Percentiles rank a stretch among this genome's conserved stretches.
Conservation (phyloP, 2,797 vertebrate genomes). For the Hemitrygon akajei region DNA sequence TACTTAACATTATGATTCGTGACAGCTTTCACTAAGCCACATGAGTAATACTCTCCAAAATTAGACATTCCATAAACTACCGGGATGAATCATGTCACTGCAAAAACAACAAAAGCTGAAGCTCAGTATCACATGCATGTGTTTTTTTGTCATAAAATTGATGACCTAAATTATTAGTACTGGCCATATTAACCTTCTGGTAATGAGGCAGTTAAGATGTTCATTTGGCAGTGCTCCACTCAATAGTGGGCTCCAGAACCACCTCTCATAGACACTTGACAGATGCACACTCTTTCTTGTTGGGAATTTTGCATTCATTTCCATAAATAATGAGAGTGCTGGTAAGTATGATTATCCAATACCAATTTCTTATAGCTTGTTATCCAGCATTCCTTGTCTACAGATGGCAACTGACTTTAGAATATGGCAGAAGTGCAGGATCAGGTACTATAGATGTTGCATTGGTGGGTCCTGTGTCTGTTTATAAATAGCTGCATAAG, state of each 20-base stretch:
- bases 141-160: background rate
- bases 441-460: background rate
- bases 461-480: background rate
- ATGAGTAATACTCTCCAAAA: constrained; percentile 29
- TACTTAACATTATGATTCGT: constrained; percentile 18
- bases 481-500: background rate
- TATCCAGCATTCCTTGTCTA: background rate
- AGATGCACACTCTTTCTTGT: background rate
- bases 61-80: constrained; percentile 25
- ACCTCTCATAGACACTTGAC: background rate
- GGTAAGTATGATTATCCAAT: background rate
- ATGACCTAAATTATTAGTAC: constrained; percentile 10
- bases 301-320: background rate
- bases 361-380: background rate
- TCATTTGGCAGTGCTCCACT: background rate
- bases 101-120: background rate
- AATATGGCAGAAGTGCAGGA: background rate
- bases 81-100: constrained; percentile 27
- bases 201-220: constrained; percentile 16
- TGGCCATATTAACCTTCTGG: background rate
- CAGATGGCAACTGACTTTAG: background rate
- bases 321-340: background rate
- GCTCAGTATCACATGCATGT: background rate
- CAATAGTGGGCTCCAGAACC: background rate
- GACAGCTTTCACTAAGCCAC: constrained; percentile 17